These are phyloP conservation scores for Apamea monoglypha DNA, from an alignment of 2,888 invertebrate genomes.

Conservation along the genomic window DNA sequence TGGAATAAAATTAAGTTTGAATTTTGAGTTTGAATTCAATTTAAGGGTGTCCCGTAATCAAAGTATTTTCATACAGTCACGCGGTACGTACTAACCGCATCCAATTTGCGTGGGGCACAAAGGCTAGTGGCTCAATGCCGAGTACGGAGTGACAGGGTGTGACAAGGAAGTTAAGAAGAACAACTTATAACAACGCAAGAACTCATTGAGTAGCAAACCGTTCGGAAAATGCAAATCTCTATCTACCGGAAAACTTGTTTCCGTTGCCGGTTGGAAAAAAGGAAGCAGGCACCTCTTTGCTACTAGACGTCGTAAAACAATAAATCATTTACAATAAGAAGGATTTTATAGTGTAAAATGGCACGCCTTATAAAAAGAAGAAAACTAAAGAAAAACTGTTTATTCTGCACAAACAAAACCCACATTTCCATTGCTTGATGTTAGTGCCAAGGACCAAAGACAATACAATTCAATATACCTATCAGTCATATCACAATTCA, in stretches of 20 bases:
- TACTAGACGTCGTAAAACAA: background rate
- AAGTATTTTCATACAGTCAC: constrained; percentile 49
- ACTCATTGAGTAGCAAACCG: background rate
- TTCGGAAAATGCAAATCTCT: background rate
- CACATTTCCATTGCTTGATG: background rate
- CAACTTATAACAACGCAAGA: background rate
- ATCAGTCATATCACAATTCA: no score
- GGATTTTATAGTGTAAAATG: background rate
- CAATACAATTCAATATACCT: background rate
- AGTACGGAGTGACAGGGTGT: constrained; percentile 76
- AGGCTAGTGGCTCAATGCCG: constrained; percentile 75
- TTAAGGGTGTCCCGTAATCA: constrained; percentile 16
- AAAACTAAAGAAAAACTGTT: background rate
- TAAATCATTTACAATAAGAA: background rate
- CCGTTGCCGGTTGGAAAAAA: no score
- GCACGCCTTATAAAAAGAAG: background rate
- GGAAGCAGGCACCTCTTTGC: background rate
- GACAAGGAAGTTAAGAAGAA: constrained; percentile 25
- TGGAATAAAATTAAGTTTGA: background rate
- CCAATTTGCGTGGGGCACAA: constrained; percentile 75
- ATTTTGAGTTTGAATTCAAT: constrained; percentile 4
- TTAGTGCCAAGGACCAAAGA: background rate
- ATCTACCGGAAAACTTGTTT: background rate
- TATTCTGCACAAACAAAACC: background rate
- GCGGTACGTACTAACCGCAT: constrained; percentile 71